Evolutionary conservation across 2,888 invertebrate genomes (phyloP).

Genomic region (Microplitis deprimator): DNA sequence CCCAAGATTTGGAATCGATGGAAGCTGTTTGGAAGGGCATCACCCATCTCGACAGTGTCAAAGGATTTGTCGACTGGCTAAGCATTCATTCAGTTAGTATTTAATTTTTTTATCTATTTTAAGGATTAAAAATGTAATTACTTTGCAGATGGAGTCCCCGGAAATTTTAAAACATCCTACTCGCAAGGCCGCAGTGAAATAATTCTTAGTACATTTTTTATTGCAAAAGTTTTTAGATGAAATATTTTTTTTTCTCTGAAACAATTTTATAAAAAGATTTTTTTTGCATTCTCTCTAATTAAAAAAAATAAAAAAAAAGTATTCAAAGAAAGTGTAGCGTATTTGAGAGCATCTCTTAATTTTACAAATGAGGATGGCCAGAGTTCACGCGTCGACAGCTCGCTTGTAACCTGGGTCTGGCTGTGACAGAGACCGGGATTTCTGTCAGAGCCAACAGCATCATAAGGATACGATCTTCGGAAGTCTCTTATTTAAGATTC

Average conservation of each 20-base stretch:
- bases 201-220: too few species aligned
- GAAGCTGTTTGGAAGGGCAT: conserved; percentile 78
- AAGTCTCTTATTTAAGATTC: conserved; percentile 31
- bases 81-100: conserved; percentile 52
- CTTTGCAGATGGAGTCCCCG: conserved; percentile 44
- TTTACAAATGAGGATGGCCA: conserved; percentile 45
- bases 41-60: conserved; percentile 72
- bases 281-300: background rate
- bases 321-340: conserved; percentile 18
- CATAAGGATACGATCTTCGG: background rate
- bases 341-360: conserved; percentile 35
- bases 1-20: conserved; percentile 76
- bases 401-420: conserved; percentile 43
- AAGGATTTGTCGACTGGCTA: conserved; percentile 60
- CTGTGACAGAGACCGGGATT: conserved; percentile 44
- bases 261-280: background rate
- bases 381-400: conserved; percentile 39
- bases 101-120: background rate
- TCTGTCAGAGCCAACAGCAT: conserved; percentile 39
- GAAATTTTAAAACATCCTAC: conserved; percentile 34
- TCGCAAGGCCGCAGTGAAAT: too few species aligned
- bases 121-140: background rate
- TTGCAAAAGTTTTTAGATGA: background rate
- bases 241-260: background rate
- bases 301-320: background rate